phyloP scores from a whole-genome alignment of 2,888 invertebrate species.

The Kryphioiulus occultus region DNA sequence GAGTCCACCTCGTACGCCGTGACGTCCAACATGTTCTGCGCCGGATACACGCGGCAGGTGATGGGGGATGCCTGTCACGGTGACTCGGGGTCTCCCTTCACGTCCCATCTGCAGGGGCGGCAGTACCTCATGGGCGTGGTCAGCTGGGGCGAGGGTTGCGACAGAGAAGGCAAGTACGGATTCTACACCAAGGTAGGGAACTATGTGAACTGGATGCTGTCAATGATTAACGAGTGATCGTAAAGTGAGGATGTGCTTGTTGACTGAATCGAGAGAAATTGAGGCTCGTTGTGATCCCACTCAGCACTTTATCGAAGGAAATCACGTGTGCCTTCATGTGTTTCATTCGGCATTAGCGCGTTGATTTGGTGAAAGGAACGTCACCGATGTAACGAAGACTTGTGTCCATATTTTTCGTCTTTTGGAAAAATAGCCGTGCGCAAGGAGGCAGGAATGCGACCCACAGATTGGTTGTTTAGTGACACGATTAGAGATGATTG shows the following conservation, averaged over 20 bases:
- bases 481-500: too few relatives aligned
- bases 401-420: too few relatives aligned
- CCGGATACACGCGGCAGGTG: conserved; percentile 56
- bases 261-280: too few relatives aligned
- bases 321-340: too few relatives aligned
- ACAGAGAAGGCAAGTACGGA: conserved; percentile 57
- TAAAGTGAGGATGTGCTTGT: neutral
- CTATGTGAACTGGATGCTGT: conserved; percentile 57
- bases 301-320: too few relatives aligned
- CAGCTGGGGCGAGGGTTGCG: conserved; percentile 59
- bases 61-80: conserved; percentile 58
- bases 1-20: conserved; percentile 56
- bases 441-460: too few relatives aligned
- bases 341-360: too few relatives aligned
- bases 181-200: conserved; percentile 58
- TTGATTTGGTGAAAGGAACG: too few relatives aligned
- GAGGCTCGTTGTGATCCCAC: too few relatives aligned
- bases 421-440: too few relatives aligned
- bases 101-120: conserved; percentile 54
- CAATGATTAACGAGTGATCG: neutral
- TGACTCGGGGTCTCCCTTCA: conserved; percentile 58
- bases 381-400: too few relatives aligned
- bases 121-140: conserved; percentile 58
- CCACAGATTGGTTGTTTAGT: too few relatives aligned
- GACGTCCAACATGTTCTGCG: conserved; percentile 58